These are phyloP conservation scores for Arctocebus calabarensis DNA, from an alignment of 2,797 vertebrate species.

Conservation along the genomic window DNA sequence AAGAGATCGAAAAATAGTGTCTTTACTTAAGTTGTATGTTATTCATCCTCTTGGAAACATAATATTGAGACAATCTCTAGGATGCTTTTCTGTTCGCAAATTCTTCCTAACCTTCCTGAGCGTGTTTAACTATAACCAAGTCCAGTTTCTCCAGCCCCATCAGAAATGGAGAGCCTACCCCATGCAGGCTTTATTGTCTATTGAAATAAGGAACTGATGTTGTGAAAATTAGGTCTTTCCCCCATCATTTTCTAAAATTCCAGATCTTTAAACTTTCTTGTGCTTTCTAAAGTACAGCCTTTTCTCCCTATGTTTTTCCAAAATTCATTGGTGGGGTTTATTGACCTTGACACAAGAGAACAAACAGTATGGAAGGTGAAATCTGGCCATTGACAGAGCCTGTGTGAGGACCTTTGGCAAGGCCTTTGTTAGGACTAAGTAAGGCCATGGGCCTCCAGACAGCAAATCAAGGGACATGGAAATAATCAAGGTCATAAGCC, in stretches of 20 bases:
- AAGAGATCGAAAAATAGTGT: background rate
- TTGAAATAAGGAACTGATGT: background rate
- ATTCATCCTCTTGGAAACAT: background rate
- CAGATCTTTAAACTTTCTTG: background rate
- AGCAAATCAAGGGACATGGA: background rate
- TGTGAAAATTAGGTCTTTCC: background rate
- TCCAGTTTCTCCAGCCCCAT: slow-evolving; percentile 3
- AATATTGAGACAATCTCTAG: background rate
- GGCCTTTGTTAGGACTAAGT: background rate
- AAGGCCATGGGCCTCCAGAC: background rate
- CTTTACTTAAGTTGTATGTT: background rate
- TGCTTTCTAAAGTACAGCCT: background rate
- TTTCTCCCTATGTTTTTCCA: slow-evolving; percentile 20
- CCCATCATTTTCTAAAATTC: slow-evolving; percentile 31
- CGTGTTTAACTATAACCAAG: slow-evolving; percentile 25
- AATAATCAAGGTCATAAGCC: background rate
- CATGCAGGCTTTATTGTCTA: background rate
- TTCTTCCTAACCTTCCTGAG: background rate
- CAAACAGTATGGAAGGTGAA: slow-evolving; percentile 8
- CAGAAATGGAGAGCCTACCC: background rate
- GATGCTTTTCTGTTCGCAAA: background rate
- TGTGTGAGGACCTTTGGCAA: background rate
- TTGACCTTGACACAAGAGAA: no score
- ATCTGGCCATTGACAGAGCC: background rate
- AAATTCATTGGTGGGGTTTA: background rate